A percentile compares a stretch with the other conserved stretches of the same genome.
Conservation (phyloP, 2,888 invertebrate genomes). For the Ryuthela nishihirai region DNA sequence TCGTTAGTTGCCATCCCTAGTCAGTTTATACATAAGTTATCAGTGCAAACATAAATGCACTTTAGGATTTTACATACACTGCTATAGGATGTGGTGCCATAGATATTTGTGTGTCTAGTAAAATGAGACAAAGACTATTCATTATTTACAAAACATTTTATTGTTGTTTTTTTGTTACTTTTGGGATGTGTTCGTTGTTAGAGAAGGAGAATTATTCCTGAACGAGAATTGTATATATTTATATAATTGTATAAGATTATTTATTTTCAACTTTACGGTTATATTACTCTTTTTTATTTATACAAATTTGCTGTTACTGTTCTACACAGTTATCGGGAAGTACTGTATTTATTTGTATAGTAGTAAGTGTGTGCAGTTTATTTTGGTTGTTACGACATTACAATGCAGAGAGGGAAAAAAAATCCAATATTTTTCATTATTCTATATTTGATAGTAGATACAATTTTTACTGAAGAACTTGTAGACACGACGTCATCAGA, state of each 20-base stretch:
- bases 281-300: slow-evolving; percentile 3
- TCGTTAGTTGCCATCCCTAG: slow-evolving; percentile 31
- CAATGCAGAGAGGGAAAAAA: slow-evolving; percentile 26
- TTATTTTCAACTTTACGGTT: slow-evolving; percentile 6
- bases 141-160: not conserved
- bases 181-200: slow-evolving; percentile 14
- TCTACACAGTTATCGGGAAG: slow-evolving; percentile 9
- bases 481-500: slow-evolving; percentile 4
- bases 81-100: slow-evolving; percentile 25
- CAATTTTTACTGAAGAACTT: slow-evolving; percentile 33
- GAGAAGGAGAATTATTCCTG: slow-evolving; percentile 16
- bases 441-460: slow-evolving; percentile 39
- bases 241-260: slow-evolving; percentile 15
- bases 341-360: too few relatives aligned
- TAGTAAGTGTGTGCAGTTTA: too few relatives aligned
- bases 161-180: slow-evolving; percentile 20
- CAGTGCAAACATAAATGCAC: not conserved
- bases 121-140: slow-evolving; percentile 11
- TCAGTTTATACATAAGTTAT: slow-evolving; percentile 8
- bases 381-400: slow-evolving; percentile 34
- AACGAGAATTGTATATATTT: slow-evolving; percentile 27
- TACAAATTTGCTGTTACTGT: slow-evolving; percentile 16
- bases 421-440: slow-evolving; percentile 38
- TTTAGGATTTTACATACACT: slow-evolving; percentile 25
- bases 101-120: slow-evolving; percentile 33